Percentiles rank a stretch among this genome's conserved stretches.
These are phyloP conservation scores for Eueremaeus valkanovi DNA, from an alignment of 2,888 invertebrate genomes.

Conservation along the genomic window DNA sequence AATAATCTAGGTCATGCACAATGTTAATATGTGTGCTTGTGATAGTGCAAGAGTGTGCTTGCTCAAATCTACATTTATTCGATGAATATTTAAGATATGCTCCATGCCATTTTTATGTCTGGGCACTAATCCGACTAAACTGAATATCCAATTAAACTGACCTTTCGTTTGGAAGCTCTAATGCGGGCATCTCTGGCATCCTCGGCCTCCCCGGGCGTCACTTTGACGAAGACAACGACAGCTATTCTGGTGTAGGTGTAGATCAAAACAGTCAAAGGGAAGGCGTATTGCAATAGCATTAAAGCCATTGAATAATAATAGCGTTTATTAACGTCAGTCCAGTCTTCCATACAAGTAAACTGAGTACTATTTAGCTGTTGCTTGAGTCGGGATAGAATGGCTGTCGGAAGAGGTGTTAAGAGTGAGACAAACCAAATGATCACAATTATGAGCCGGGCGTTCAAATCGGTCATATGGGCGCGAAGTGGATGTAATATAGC, in stretches of 20 bases:
- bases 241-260: slow-evolving; percentile 83
- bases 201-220: slow-evolving; percentile 82
- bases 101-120: too few relatives aligned
- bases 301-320: slow-evolving; percentile 69
- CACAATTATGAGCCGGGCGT: slow-evolving; percentile 65
- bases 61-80: too few relatives aligned
- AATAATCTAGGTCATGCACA: too few relatives aligned
- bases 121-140: too few relatives aligned
- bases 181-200: slow-evolving; percentile 73
- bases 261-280: slow-evolving; percentile 73
- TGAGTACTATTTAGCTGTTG: background rate
- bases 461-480: slow-evolving; percentile 70
- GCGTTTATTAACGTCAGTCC: slow-evolving; percentile 54
- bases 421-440: slow-evolving; percentile 72
- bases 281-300: slow-evolving; percentile 74
- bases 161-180: slow-evolving; percentile 81
- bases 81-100: too few relatives aligned
- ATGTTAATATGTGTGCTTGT: too few relatives aligned
- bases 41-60: too few relatives aligned
- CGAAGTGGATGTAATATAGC: slow-evolving; percentile 65
- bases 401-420: slow-evolving; percentile 73
- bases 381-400: slow-evolving; percentile 62
- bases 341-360: slow-evolving; percentile 61
- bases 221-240: slow-evolving; percentile 77
- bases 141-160: slow-evolving; percentile 50